Evolutionary conservation across 2,888 invertebrate genomes (phyloP).

Genomic region (Scaptomyza polygonia): DNA sequence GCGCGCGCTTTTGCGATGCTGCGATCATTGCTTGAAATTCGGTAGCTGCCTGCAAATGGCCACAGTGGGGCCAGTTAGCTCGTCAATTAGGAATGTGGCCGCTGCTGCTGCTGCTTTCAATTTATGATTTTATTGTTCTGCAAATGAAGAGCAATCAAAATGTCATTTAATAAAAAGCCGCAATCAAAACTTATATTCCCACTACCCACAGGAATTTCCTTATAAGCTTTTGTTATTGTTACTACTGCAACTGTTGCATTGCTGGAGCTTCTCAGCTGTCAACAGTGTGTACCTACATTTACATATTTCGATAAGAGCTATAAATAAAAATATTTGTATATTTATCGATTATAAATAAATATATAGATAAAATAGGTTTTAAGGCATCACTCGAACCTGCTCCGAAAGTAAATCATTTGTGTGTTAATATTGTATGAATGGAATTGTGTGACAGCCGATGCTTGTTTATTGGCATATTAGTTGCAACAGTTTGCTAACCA

Average conservation of each 20-base stretch:
- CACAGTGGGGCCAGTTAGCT: slow-evolving; percentile 13
- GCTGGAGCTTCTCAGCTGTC: slow-evolving; percentile 42
- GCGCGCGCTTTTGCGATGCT: slow-evolving; percentile 9
- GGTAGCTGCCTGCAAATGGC: slow-evolving; percentile 37
- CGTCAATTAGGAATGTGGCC: slow-evolving; percentile 26
- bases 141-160: slow-evolving; percentile 34
- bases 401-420: slow-evolving; percentile 12
- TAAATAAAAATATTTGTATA: background rate
- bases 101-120: slow-evolving; percentile 23
- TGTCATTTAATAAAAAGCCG: slow-evolving; percentile 27
- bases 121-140: slow-evolving; percentile 37
- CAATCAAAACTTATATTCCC: background rate
- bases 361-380: no score
- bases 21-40: slow-evolving; percentile 39
- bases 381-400: slow-evolving; percentile 25
- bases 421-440: slow-evolving; percentile 1
- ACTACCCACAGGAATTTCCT: background rate
- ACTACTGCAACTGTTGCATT: slow-evolving; percentile 25
- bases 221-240: slow-evolving; percentile 7
- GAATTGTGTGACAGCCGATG: slow-evolving; percentile 6
- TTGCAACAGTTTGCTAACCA: slow-evolving; percentile 67
- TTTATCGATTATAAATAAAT: no score
- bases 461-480: slow-evolving; percentile 41
- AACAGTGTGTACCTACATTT: background rate
- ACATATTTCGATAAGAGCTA: slow-evolving; percentile 18